Conservation (phyloP, 2,113 vertebrate species). For the Bos indicus region DNA sequence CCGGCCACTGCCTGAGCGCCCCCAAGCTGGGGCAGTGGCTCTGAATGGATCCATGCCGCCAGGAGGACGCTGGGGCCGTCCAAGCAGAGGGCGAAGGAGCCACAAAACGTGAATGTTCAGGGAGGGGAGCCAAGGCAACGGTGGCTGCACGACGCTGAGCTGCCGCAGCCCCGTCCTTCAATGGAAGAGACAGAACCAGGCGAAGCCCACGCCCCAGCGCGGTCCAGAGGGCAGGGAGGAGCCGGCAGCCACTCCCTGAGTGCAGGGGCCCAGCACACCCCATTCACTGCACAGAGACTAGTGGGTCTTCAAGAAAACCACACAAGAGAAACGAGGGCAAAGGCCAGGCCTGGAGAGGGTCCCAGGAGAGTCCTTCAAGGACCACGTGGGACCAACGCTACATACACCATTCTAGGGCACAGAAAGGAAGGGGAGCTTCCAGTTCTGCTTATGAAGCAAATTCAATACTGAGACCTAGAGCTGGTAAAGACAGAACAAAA, state of each 20-base stretch:
- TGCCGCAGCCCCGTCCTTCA: not conserved
- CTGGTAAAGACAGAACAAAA: not conserved
- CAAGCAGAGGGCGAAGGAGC: not conserved
- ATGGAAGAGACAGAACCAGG: not conserved
- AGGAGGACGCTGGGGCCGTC: not conserved
- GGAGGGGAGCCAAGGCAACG: not conserved
- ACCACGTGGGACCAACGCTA: not conserved
- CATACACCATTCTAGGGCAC: not conserved
- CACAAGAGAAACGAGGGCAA: not conserved
- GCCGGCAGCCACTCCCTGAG: not conserved
- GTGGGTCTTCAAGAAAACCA: not conserved
- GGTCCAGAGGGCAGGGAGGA: too few relatives aligned
- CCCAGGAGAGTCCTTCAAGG: not conserved
- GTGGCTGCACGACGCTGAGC: not conserved
- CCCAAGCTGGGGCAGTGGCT: not conserved
- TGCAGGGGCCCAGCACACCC: not conserved
- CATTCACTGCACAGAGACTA: not conserved
- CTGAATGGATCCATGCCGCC: rapidly evolving
- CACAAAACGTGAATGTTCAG: not conserved
- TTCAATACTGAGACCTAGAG: not conserved
- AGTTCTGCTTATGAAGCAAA: not conserved
- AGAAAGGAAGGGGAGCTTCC: not conserved
- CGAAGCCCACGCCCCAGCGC: rapidly evolving
- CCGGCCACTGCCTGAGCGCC: rapidly evolving
- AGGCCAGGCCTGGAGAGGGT: not conserved